Conservation (phyloP, 2,113 vertebrate genomes). For the Eidolon helvum region DNA sequence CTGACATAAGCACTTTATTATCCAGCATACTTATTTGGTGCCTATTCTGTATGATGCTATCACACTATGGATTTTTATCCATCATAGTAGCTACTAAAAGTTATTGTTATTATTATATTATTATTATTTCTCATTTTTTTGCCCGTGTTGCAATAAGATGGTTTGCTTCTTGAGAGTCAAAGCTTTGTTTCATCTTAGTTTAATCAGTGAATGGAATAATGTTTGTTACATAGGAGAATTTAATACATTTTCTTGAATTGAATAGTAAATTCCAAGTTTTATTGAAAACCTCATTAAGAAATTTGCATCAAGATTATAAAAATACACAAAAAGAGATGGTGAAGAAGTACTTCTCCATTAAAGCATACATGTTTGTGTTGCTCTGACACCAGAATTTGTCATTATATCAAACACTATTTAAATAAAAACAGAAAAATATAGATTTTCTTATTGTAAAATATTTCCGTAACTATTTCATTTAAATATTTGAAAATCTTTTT, state of each 20-base stretch:
- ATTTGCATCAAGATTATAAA: background rate
- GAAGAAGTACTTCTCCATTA: background rate
- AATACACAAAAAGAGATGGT: background rate
- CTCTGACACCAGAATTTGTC: background rate
- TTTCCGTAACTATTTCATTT: background rate
- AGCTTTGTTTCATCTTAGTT: background rate
- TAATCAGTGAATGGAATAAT: background rate
- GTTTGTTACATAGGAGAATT: background rate
- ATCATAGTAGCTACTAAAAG: background rate
- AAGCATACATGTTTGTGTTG: background rate
- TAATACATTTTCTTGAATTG: background rate
- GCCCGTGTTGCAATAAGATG: background rate
- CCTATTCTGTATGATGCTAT: background rate
- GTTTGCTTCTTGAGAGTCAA: background rate
- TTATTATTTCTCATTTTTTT: background rate
- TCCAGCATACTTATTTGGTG: background rate
- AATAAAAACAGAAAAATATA: background rate
- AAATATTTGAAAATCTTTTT: background rate
- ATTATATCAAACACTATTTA: background rate
- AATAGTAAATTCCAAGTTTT: background rate
- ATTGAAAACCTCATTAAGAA: background rate
- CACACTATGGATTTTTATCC: background rate
- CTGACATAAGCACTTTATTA: background rate
- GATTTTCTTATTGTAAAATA: background rate
- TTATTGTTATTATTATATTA: background rate